A percentile compares a stretch with the other conserved stretches of the same genome.
Conservation (phyloP, 2,797 vertebrate species). For the Hylomyscus alleni region DNA sequence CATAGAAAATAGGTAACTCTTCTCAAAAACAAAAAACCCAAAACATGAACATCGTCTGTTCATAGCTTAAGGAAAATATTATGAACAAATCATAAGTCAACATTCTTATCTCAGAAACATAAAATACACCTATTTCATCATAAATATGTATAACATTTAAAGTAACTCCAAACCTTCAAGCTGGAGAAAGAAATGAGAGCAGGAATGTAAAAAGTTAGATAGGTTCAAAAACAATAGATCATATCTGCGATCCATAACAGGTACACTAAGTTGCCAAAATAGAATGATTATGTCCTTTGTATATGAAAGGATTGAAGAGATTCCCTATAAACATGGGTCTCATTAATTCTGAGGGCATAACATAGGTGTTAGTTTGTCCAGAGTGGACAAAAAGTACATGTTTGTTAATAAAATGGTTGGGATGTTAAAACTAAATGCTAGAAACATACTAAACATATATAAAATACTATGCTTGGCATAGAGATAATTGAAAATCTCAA, state of each 20-base stretch:
- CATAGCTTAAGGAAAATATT: neutral
- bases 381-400: neutral
- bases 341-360: neutral
- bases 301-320: neutral
- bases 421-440: slow-evolving; percentile 41
- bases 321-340: neutral
- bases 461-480: neutral
- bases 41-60: neutral
- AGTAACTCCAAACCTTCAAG: neutral
- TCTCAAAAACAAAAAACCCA: neutral
- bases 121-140: neutral
- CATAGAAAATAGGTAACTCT: neutral
- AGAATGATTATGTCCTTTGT: neutral
- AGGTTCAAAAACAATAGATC: neutral
- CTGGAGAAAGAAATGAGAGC: neutral
- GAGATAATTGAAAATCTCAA: slow-evolving; percentile 46
- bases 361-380: neutral
- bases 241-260: neutral
- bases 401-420: neutral
- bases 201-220: neutral
- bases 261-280: neutral
- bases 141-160: neutral
- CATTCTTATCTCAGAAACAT: neutral
- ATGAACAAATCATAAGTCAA: neutral
- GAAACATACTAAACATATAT: neutral